Base-by-base conservation (phyloP, 2,797 vertebrate species). In the Myiotriccus ornatus region DNA sequence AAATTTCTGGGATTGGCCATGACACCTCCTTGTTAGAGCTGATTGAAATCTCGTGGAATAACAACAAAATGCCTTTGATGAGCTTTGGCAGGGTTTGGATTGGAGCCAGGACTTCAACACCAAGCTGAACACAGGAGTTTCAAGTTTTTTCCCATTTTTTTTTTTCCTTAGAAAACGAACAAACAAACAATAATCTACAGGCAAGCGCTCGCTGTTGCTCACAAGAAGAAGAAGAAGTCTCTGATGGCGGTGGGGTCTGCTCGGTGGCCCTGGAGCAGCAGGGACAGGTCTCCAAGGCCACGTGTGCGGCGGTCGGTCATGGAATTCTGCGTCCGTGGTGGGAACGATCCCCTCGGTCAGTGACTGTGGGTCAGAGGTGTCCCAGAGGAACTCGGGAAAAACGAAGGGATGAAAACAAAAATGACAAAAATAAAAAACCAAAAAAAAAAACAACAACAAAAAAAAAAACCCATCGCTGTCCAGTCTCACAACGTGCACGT, bases 401-500 rank as follows among this genome's bases (percentile, higher is more conserved):
- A 78, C 10, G 47, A 92, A 93, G 75, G 84, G 41, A 32, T 65
- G 32, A 77, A 77, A 77, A 90, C 52, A 25, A 90, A 90, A 90
- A 18, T 16, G 39, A 39, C 39, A 14, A 39, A 39, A 39, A 39
- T n/a, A 39, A 39, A 39, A 39, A 39, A 39, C 12, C 12, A 49
- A 25, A 14, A 25, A 46, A 5, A 23, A 46, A 28, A 89, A 90
- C 84, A 22, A 11, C 21, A 30, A 23, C 50, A 84, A 86, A 64
- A 91, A 87, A 59, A 87, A 94, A 57, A 97, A 95, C 95, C 96
- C 97, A 96, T 97, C 93, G 67, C 95, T 94, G 97, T 99, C 98
- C 98, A 97, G 98, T 98, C 98, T 99, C 98, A 98, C 98, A 99
- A 99, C 98, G 98, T 98, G 99, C 98, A 98, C 98, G 98, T 99